Evolutionary conservation across 1,140 invertebrate genomes (phyloP).

Genomic region (Ceratoteleas bidentatus): DNA sequence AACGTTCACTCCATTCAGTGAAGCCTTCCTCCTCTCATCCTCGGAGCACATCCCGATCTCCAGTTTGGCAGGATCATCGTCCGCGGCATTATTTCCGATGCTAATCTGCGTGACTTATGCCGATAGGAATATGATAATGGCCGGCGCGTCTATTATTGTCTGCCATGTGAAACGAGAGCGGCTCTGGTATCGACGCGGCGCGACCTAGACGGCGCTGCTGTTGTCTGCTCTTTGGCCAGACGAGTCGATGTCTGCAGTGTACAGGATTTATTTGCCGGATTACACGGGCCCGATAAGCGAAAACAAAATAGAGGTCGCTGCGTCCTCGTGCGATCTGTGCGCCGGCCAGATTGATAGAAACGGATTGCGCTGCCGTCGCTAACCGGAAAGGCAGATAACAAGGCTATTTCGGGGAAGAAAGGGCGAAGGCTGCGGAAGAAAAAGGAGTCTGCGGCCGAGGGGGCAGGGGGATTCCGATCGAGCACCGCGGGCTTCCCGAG

Average conservation of each 20-base stretch:
- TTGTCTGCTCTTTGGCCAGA: conserved; percentile 46
- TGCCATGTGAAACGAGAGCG: conserved; percentile 24
- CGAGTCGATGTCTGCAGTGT: conserved; percentile 64
- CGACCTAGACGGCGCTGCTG: conserved; percentile 29
- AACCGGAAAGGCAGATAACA: conserved; percentile 73
- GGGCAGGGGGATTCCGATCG: conserved; percentile 31
- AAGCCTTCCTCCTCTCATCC: too few relatives aligned
- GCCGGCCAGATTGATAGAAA: conserved; percentile 73
- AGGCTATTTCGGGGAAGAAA: conserved; percentile 70
- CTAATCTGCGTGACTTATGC: conserved; percentile 42
- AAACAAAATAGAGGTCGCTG: conserved; percentile 69
- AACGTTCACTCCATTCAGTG: too few relatives aligned
- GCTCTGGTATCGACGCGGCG: conserved; percentile 68
- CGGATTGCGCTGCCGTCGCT: conserved; percentile 71
- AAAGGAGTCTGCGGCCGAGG: conserved; percentile 34
- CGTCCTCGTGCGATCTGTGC: conserved; percentile 70
- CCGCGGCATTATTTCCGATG: conserved; percentile 25
- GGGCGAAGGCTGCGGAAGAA: conserved; percentile 44
- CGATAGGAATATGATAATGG: conserved; percentile 43
- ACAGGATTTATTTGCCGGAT: conserved; percentile 74
- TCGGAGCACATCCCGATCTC: too few relatives aligned
- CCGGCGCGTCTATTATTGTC: conserved; percentile 38
- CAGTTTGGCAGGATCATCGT: conserved; percentile 8
- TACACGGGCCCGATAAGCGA: conserved; percentile 71
- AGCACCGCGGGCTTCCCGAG: conserved; percentile 30